Evolutionary conservation across 2,888 invertebrate species (phyloP), one percentile per base, ranked within the genome.

Genomic region (Anodontia alba): DNA sequence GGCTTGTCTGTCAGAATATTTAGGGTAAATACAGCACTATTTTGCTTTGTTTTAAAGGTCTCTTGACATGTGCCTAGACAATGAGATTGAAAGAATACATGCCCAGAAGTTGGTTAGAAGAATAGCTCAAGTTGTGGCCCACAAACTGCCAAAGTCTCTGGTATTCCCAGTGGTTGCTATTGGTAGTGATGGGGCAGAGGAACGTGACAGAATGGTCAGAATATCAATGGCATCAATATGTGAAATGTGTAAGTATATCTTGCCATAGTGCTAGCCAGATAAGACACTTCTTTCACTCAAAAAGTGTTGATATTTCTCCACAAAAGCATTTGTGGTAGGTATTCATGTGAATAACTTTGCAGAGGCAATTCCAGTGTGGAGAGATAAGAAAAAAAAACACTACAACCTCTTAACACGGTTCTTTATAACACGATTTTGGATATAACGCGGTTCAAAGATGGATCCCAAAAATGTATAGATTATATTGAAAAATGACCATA

Each of bases 151-250:
- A 90, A 95, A 96, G 12, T 96, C 97, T 1, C 94, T 99, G 85
- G 96, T 97, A 68, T 96, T 97, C 81, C 97, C 97, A 86, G 95
- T 99, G 78, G 96, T 98, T 38, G 96, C 98, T 12, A 96, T 98
- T 73, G 97, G 97, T 20, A 97, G 97, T 90, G 97, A 97, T 94
- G 96, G 97, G 89, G 95, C 96, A 8, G 97, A 97, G 87, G 97
- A 97, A 87, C 96, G 97, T 82, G 98, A 99, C 94, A 96, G 97
- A 82, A 96, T 98, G 93, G 96, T 98, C 66, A 96, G 98, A 83
- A 97, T 97, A 17, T 98, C 97, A 90, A 95, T 98, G 77, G 98
- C 98, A 38, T 97, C 97, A 10, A 95, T 99, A 17, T 97, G 98
- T 89, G 98, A 99, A 95, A 96, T 98, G 91, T 97, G 97, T 97